A percentile compares a stretch with the other conserved stretches of the same genome.
These are phyloP conservation scores for Tragelaphus oryx DNA, from an alignment of 2,797 vertebrate genomes.

Conservation along the genomic window DNA sequence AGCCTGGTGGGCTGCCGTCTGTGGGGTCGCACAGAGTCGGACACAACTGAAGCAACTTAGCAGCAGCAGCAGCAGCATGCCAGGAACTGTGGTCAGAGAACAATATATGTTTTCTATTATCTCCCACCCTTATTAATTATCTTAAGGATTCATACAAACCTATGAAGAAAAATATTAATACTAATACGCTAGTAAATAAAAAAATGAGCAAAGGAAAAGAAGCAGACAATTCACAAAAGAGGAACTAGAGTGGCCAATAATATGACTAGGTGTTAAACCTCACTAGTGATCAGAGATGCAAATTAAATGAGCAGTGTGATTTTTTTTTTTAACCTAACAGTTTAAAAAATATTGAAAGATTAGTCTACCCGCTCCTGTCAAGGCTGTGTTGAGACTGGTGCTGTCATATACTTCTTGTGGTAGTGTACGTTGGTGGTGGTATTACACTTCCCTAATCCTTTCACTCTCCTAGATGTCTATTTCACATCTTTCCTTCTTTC, in stretches of 20 bases:
- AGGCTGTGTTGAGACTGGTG: neutral
- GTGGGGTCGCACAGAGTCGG: no score
- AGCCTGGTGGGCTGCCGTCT: no score
- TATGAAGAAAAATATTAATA: conserved; percentile 34
- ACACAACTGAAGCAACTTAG: no score
- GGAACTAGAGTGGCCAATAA: neutral
- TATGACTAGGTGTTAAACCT: conserved; percentile 3
- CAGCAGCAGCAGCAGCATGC: neutral
- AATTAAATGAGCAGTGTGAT: neutral
- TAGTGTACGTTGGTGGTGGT: neutral
- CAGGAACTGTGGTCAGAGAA: neutral
- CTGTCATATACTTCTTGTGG: neutral
- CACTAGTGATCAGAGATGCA: neutral
- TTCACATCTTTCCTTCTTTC: neutral
- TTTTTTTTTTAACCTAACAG: neutral
- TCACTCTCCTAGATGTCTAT: neutral
- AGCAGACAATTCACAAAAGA: conserved; percentile 9
- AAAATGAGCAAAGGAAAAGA: conserved; percentile 24
- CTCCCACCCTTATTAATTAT: neutral
- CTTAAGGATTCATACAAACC: neutral
- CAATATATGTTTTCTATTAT: neutral
- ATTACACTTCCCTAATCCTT: neutral
- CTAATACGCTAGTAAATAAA: neutral
- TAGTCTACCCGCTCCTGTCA: neutral
- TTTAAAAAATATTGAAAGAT: conserved; percentile 31